Base-by-base conservation (phyloP, 2,888 invertebrate species). In the Crossocerus cetratus region DNA sequence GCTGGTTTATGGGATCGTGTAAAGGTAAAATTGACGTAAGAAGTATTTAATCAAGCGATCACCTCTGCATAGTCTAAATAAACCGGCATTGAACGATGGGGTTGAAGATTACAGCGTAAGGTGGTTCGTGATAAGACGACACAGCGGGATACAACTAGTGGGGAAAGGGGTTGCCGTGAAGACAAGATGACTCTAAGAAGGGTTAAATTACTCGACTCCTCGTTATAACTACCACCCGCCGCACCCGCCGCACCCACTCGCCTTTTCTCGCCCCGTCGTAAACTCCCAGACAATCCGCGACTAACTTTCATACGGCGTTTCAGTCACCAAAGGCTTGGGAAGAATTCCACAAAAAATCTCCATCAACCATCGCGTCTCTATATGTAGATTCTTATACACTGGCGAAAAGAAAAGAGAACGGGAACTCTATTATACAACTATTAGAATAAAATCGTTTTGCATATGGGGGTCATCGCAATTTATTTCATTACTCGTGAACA, bases 41-140 rank as follows among this genome's bases (percentile, higher is more conserved):
- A 86, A 86, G 87, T 86, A 86, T 87, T 87, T 86, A 86, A 87
- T 87, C 87, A 86, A 86, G 86, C 84, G 87, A 86, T 86, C 86
- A 86, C 83, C 84, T 81, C 77, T 67, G 83, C 78, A 76, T 77
- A 78, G 80, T 86, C 83, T 83, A 85, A 87, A 86, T 87, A 86
- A 87, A 86, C 82, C 86, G 86, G 80, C 80, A 83, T 83, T 87
- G 85, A 87, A 86, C 86, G 87, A 84, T 84, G 83, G 83, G 84
- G 84, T 84, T 78, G 83, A 79, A 85, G 86, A 86, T 86, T 87
- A 85, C 79, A 76, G 82, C 78, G 79, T 70, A 79, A 78, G 78
- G 79, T 81, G 82, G 76, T 77, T 77, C 76, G 80, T 81, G 85
- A 84, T 86, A 84, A 86, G 84, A 81, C 79, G 81, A 86, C 83